Percentiles rank a stretch among this genome's conserved stretches.
Conservation (phyloP, 1,140 invertebrate species). For the Halesus radiatus region DNA sequence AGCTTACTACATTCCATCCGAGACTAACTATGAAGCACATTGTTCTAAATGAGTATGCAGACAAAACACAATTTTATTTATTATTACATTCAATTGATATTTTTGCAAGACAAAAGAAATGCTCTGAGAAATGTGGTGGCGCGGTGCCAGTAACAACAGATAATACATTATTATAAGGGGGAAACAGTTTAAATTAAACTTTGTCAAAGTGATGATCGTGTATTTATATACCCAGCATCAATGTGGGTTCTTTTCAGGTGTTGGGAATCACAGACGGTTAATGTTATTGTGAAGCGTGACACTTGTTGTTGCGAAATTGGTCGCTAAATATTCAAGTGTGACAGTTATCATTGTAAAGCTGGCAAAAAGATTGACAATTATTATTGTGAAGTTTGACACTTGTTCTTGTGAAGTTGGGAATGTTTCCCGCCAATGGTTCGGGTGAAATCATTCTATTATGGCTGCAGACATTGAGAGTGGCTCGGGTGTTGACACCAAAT, state of each 20-base stretch:
- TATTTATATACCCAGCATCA: not conserved
- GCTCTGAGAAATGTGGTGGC: constrained; percentile 5
- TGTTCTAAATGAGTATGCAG: not conserved
- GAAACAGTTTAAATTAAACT: not conserved
- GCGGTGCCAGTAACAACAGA: not conserved
- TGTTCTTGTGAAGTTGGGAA: not conserved
- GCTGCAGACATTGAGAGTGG: not conserved
- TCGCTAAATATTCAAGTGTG: too few relatives aligned
- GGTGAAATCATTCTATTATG: too few relatives aligned
- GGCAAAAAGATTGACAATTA: too few relatives aligned
- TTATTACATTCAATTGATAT: constrained; percentile 16
- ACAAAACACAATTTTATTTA: not conserved
- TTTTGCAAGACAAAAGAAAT: constrained; percentile 12
- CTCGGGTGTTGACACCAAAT: constrained; percentile 7
- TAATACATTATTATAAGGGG: not conserved
- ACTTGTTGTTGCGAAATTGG: too few relatives aligned
- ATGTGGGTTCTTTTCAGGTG: not conserved
- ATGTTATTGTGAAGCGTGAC: too few relatives aligned
- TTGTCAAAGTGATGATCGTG: not conserved
- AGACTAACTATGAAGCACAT: too few relatives aligned
- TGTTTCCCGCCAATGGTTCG: not conserved
- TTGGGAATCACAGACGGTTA: too few relatives aligned
- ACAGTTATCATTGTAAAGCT: too few relatives aligned
- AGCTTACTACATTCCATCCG: too few relatives aligned
- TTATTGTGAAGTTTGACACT: too few relatives aligned